phyloP scores from a whole-genome alignment of 2,113 vertebrate genomes.

The Sphyrna mokarran region DNA sequence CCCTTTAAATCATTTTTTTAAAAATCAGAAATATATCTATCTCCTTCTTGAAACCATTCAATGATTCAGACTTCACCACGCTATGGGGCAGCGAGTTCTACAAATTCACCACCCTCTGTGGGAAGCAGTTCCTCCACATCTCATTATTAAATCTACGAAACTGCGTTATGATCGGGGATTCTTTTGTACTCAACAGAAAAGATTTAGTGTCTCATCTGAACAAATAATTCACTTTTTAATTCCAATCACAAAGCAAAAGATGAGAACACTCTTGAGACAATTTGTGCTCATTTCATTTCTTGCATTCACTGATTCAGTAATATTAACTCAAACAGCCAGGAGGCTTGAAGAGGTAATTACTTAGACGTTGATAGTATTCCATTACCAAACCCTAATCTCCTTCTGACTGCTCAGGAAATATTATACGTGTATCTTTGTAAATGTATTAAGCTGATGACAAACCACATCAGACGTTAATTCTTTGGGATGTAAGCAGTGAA shows the following conservation, averaged over 20 bases:
- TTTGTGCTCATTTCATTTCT: not conserved
- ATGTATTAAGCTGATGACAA: not conserved
- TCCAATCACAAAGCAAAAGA: not conserved
- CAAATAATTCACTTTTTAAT: constrained; percentile 4
- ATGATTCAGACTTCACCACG: too few species aligned
- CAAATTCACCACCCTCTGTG: too few species aligned
- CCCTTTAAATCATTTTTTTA: too few species aligned
- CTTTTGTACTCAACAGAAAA: not conserved
- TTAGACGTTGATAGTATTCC: not conserved
- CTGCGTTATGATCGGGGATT: too few species aligned
- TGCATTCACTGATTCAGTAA: not conserved
- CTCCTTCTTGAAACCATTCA: too few species aligned
- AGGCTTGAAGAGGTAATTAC: not conserved
- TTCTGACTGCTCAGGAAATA: not conserved
- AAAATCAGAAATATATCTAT: too few species aligned
- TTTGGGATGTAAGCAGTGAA: not conserved
- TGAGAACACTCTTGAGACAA: not conserved
- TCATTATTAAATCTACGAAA: too few species aligned
- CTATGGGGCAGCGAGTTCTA: too few species aligned
- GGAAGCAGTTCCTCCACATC: too few species aligned
- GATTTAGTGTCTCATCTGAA: not conserved
- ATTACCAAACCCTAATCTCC: not conserved
- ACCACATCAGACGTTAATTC: not conserved
- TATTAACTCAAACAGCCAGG: not conserved
- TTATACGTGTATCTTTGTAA: constrained; percentile 1